Percentiles rank a stretch among this genome's conserved stretches.
Evolutionary conservation across 2,113 vertebrate genomes (phyloP).

Genomic region (Dryoscopus gambensis): DNA sequence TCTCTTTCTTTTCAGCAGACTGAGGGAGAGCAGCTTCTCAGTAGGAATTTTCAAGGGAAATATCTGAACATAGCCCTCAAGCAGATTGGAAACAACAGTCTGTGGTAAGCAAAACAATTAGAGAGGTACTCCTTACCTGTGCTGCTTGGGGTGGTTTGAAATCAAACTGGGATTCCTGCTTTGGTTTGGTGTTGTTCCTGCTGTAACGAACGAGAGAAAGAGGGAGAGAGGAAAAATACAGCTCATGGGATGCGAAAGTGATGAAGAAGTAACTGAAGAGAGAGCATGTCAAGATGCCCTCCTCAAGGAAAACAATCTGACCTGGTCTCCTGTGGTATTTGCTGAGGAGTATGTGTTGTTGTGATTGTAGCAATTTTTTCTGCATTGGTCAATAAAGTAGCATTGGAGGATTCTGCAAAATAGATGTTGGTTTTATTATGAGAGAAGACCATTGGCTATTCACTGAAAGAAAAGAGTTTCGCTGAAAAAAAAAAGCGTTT

Average conservation of each 20-base stretch:
- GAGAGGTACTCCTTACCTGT: constrained; percentile 67
- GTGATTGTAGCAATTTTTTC: constrained; percentile 99
- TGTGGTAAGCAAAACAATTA: background rate
- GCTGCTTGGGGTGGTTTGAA: constrained; percentile 84
- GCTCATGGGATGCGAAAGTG: background rate
- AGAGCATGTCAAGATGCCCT: background rate
- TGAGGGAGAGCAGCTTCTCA: background rate
- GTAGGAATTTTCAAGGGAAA: constrained; percentile 31
- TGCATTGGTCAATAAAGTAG: constrained; percentile 96
- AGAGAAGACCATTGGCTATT: background rate
- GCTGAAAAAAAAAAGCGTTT: background rate
- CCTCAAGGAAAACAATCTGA: constrained; percentile 64
- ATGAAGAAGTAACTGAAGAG: background rate
- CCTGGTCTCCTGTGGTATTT: constrained; percentile 88
- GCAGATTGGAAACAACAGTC: background rate
- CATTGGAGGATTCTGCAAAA: constrained; percentile 92
- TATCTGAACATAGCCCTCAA: background rate
- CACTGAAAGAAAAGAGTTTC: background rate
- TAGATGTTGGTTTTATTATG: constrained; percentile 21
- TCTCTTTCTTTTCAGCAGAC: constrained; percentile 4
- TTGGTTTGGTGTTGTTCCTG: constrained; percentile 96
- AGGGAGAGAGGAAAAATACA: constrained; percentile 15
- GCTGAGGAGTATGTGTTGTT: constrained; percentile 93
- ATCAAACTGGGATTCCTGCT: constrained; percentile 91
- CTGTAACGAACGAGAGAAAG: constrained; percentile 18